phyloP scores from a whole-genome alignment of 2,797 vertebrate species.

The Gambelia wislizenii region DNA sequence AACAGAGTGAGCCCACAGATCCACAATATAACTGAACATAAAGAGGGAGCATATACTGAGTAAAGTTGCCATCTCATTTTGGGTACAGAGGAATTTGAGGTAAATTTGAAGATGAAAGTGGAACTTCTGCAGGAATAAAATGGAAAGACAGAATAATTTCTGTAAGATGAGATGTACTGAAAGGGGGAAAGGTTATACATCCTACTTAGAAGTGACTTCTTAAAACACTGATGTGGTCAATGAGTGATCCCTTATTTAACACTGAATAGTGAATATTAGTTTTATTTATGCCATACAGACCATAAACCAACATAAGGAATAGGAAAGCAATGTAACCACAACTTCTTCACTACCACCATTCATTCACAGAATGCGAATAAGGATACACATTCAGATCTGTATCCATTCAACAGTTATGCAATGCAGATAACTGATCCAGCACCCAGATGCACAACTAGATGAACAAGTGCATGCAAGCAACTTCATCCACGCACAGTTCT shows the following conservation, averaged over 20 bases:
- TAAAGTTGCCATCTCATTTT: not conserved
- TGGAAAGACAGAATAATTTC: not conserved
- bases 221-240: not conserved
- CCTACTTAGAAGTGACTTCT: not conserved
- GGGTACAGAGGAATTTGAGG: not conserved
- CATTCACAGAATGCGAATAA: not conserved
- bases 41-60: not conserved
- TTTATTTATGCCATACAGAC: not conserved
- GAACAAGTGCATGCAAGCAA: not conserved
- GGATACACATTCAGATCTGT: not conserved
- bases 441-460: not conserved
- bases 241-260: not conserved
- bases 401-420: not conserved
- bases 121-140: not conserved
- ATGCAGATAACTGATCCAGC: not conserved
- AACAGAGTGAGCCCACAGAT: slow-evolving; percentile 78
- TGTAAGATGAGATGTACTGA: not conserved
- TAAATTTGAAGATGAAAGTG: not conserved
- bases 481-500: not conserved
- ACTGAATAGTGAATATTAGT: not conserved
- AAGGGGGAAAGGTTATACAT: not conserved
- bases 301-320: not conserved
- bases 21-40: slow-evolving; percentile 69
- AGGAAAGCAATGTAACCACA: not conserved
- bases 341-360: not conserved